A percentile compares a stretch with the other conserved stretches of the same genome.
Conservation (phyloP, 2,888 invertebrate species). For the Oxycera nigricornis region DNA sequence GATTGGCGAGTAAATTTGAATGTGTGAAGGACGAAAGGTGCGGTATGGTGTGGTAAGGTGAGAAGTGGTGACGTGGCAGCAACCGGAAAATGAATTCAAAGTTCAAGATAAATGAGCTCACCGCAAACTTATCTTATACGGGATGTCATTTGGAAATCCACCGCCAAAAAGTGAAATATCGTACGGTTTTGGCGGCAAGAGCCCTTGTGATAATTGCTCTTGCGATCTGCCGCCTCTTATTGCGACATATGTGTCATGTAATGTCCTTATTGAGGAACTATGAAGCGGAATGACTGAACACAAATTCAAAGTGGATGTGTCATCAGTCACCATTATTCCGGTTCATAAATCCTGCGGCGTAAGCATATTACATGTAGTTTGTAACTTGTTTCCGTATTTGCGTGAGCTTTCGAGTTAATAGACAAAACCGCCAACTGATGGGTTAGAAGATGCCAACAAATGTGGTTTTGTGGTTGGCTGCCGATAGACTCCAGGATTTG, state of each 20-base stretch:
- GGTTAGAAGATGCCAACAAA: neutral
- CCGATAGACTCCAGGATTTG: neutral
- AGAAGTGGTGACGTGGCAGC: too few species aligned
- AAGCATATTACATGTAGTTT: neutral
- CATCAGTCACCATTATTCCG: constrained; percentile 49
- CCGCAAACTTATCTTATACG: constrained; percentile 42
- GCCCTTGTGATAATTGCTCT: constrained; percentile 9
- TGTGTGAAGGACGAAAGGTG: neutral
- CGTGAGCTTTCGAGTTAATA: neutral
- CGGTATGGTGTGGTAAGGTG: neutral
- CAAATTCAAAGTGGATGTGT: constrained; percentile 40
- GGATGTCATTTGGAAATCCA: constrained; percentile 12
- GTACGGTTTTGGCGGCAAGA: constrained; percentile 2
- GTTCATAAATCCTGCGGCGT: constrained; percentile 46
- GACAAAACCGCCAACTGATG: neutral
- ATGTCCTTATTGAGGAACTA: constrained; percentile 18
- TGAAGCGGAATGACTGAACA: neutral
- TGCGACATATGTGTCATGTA: neutral
- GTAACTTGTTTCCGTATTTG: neutral
- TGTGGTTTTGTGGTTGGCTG: neutral
- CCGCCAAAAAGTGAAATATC: constrained; percentile 45
- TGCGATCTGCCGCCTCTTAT: neutral
- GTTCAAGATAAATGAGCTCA: constrained; percentile 45
- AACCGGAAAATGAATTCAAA: constrained; percentile 12
- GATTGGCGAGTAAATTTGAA: neutral